Evolutionary conservation across 1,140 invertebrate species (phyloP).

Genomic region (Trachymyrmex cornetzi): DNA sequence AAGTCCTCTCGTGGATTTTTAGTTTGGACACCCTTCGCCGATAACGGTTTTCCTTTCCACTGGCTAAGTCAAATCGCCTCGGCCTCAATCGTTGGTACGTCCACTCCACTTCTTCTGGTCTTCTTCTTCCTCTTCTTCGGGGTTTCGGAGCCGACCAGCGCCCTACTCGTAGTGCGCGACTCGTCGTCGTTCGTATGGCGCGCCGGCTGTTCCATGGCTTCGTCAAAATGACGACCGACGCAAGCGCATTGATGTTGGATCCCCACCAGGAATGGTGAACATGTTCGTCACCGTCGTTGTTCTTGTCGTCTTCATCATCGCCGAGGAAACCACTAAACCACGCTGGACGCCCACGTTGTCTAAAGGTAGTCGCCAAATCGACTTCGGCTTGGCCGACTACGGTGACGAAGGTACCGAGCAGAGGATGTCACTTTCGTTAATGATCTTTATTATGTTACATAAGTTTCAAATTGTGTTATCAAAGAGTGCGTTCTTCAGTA

Average conservation of each 20-base stretch:
- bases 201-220: conserved; percentile 83
- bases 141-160: conserved; percentile 86
- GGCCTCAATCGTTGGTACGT: conserved; percentile 51
- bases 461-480: conserved; percentile 15
- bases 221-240: conserved; percentile 82
- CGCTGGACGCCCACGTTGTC: conserved; percentile 69
- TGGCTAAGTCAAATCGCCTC: conserved; percentile 51
- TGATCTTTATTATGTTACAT: conserved; percentile 12
- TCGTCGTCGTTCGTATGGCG: conserved; percentile 86
- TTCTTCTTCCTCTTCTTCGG: conserved; percentile 76
- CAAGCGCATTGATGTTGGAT: conserved; percentile 78
- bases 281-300: conserved; percentile 64
- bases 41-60: conserved; percentile 46
- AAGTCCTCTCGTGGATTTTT: conserved; percentile 38
- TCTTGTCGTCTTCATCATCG: conserved; percentile 62
- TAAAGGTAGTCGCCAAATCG: conserved; percentile 61
- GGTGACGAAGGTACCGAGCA: neutral
- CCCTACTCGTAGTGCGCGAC: conserved; percentile 86
- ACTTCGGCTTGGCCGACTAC: conserved; percentile 5
- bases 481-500: neutral
- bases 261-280: conserved; percentile 66
- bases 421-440: conserved; percentile 12
- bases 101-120: conserved; percentile 49
- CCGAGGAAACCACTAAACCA: conserved; percentile 65
- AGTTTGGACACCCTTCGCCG: conserved; percentile 27